These are phyloP conservation scores for Chloroceryle inda DNA, from an alignment of 2,797 vertebrate species.

Conservation along the genomic window DNA sequence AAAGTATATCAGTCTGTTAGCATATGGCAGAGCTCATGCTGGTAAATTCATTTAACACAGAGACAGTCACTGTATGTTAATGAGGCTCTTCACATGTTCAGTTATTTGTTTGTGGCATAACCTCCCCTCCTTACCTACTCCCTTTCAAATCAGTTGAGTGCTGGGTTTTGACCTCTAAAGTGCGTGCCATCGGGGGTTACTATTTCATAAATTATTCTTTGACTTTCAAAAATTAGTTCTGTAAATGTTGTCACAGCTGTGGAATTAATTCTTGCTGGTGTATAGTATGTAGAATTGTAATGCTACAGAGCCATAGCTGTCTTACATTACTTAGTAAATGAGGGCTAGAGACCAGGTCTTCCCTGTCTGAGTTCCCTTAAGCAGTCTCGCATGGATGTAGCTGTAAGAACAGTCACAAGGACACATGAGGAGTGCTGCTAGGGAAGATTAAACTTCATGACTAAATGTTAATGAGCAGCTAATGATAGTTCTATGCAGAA, in stretches of 20 bases:
- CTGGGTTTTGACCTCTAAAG: constrained; percentile 17
- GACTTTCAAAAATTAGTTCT: constrained; percentile 13
- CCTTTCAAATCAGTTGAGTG: background rate
- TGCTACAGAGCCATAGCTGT: background rate
- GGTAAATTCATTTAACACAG: constrained; percentile 55
- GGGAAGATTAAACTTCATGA: background rate
- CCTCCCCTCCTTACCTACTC: background rate
- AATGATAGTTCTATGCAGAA: background rate
- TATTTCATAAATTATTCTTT: constrained; percentile 2
- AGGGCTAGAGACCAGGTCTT: background rate
- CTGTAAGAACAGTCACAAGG: background rate
- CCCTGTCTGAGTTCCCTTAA: background rate
- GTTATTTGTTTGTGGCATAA: constrained; percentile 4
- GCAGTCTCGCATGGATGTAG: background rate
- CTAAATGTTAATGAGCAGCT: background rate
- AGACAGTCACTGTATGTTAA: constrained; percentile 52
- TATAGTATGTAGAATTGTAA: background rate
- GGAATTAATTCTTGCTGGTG: background rate
- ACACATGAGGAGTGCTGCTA: background rate
- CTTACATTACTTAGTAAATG: background rate
- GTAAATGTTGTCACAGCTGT: background rate
- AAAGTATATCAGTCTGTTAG: constrained; percentile 18
- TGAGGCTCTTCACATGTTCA: constrained; percentile 17
- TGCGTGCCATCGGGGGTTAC: background rate
- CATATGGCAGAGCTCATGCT: constrained; percentile 39